Evolutionary conservation across 2,797 vertebrate species (phyloP).

Genomic region (Cephalopachus bancanus): DNA sequence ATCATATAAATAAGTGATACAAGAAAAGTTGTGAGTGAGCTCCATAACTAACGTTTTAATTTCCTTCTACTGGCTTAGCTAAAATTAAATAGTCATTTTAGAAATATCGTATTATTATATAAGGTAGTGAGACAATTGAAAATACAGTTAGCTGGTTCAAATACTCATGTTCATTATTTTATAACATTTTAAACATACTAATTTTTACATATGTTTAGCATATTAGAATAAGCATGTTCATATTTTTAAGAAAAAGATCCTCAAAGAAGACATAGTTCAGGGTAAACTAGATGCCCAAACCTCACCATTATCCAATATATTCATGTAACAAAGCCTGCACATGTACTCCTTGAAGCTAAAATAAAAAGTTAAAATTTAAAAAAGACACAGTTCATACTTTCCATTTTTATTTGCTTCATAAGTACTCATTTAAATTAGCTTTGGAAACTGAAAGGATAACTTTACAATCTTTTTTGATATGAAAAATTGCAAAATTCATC

Average conservation of each 20-base stretch:
- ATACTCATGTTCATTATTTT: conserved; percentile 40
- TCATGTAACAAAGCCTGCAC: too few relatives aligned
- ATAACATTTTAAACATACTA: background rate
- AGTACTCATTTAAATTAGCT: conserved; percentile 35
- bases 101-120: background rate
- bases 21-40: conserved; percentile 40
- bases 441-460: conserved; percentile 33
- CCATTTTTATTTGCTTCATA: conserved; percentile 28
- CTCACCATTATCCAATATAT: too few relatives aligned
- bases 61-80: conserved; percentile 39
- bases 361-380: background rate
- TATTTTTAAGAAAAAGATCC: conserved; percentile 42
- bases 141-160: conserved; percentile 46
- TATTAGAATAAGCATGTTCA: conserved; percentile 45
- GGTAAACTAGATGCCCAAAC: too few relatives aligned
- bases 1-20: conserved; percentile 51
- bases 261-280: background rate
- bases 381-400: background rate
- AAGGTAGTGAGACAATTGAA: conserved; percentile 39
- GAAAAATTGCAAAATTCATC: conserved; percentile 45
- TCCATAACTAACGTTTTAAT: conserved; percentile 1
- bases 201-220: background rate
- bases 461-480: background rate
- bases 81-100: conserved; percentile 56
- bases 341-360: too few relatives aligned